Percentiles rank a stretch among this genome's conserved stretches.
Evolutionary conservation across 2,888 invertebrate genomes (phyloP).

Genomic region (Axea sp.): DNA sequence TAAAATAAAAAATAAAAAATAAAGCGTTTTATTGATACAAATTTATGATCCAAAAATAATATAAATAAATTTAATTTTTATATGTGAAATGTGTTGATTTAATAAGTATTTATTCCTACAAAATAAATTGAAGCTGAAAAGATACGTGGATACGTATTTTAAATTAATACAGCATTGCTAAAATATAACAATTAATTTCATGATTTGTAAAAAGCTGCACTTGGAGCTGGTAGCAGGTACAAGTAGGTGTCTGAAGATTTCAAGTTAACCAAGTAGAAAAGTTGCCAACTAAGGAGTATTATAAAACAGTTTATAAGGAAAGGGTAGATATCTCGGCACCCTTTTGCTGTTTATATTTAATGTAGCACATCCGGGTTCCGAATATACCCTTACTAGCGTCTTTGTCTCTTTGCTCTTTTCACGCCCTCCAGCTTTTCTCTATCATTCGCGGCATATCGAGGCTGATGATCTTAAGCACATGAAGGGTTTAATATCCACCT

Average conservation of each 20-base stretch:
- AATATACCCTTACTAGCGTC: conserved; percentile 34
- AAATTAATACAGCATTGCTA: neutral
- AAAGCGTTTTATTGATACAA: too few relatives aligned
- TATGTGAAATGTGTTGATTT: too few relatives aligned
- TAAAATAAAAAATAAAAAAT: too few relatives aligned
- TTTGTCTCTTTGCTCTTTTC: conserved; percentile 50
- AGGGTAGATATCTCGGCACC: conserved; percentile 55
- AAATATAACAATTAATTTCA: conserved; percentile 25
- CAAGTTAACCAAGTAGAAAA: conserved; percentile 59
- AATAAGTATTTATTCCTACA: too few relatives aligned
- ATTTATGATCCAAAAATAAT: too few relatives aligned
- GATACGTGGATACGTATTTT: too few relatives aligned
- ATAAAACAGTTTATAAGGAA: conserved; percentile 58
- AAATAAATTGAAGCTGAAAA: too few relatives aligned
- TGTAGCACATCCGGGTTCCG: conserved; percentile 52
- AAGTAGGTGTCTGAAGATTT: conserved; percentile 53
- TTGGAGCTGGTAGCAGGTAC: conserved; percentile 35
- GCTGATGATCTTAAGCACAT: conserved; percentile 52
- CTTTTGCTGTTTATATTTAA: conserved; percentile 57
- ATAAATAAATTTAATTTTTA: too few relatives aligned
- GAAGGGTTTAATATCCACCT: conserved; percentile 56
- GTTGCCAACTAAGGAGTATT: conserved; percentile 57
- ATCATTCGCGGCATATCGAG: conserved; percentile 57
- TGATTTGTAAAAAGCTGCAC: conserved; percentile 21
- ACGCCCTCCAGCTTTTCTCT: conserved; percentile 52